Evolutionary conservation across 2,888 invertebrate species (phyloP).

Genomic region (Sminthurinus aureus): DNA sequence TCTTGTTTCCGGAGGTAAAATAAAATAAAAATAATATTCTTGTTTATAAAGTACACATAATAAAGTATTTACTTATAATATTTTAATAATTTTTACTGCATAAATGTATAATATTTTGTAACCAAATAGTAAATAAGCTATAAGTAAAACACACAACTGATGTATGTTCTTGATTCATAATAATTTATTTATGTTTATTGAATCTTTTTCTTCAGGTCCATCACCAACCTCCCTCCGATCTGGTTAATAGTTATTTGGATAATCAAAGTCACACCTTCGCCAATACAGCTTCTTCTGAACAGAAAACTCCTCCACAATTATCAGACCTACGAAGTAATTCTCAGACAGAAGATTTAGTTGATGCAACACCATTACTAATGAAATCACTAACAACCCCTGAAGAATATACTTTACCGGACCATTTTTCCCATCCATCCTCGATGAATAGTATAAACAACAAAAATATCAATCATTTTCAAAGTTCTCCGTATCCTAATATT

Average conservation of each 20-base stretch:
- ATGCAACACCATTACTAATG: conserved; percentile 6
- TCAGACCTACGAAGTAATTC: conserved; percentile 51
- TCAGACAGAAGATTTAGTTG: conserved; percentile 39
- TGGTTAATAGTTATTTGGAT: too few species aligned
- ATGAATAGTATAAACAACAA: too few species aligned
- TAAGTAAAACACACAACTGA: too few species aligned
- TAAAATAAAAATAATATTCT: too few species aligned
- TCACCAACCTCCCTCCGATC: conserved; percentile 30
- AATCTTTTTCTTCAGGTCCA: conserved; percentile 57
- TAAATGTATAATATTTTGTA: neutral
- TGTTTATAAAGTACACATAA: too few species aligned
- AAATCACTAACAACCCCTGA: conserved; percentile 36
- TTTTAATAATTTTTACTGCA: neutral
- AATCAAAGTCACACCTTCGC: too few species aligned
- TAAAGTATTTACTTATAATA: neutral
- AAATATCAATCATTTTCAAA: neutral
- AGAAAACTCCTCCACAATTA: too few species aligned
- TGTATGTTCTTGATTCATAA: too few species aligned
- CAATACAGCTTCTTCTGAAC: too few species aligned
- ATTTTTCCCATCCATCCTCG: conserved; percentile 52
- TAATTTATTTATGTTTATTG: neutral
- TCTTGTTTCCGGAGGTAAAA: conserved; percentile 72
- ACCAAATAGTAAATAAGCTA: neutral
- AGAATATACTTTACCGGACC: conserved; percentile 59
- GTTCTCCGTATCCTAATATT: neutral